Conservation (phyloP, 23 tunicate species). For the Oikopleura albicans region DNA sequence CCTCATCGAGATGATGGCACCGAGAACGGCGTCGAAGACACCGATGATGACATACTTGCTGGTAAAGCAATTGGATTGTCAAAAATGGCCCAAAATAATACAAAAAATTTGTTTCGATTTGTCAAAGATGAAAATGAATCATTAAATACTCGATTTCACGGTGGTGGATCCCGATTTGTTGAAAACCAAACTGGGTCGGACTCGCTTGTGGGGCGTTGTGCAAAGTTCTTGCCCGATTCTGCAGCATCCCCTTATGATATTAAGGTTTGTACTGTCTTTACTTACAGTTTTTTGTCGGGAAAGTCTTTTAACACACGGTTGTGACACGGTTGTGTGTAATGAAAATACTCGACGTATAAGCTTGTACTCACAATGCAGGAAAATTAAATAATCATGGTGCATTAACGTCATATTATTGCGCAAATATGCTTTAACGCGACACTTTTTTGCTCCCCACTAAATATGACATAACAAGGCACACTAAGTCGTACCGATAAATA, state of each 20-base stretch:
- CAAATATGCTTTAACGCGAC: no score
- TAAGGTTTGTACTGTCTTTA: no score
- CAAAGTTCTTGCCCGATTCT: background rate
- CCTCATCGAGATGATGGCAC: background rate
- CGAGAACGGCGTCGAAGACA: background rate
- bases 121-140: background rate
- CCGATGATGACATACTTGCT: background rate
- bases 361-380: no score
- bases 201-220: background rate
- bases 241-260: background rate
- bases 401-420: no score
- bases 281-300: no score
- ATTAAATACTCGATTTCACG: background rate
- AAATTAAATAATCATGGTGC: no score
- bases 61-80: background rate
- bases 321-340: no score
- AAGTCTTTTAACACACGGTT: no score
- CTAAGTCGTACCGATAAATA: no score
- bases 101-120: background rate
- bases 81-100: background rate
- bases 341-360: no score
- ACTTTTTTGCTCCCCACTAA: no score
- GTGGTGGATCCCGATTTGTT: background rate
- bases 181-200: background rate
- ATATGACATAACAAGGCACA: no score